phyloP scores from a whole-genome alignment of 2,113 vertebrate genomes.

The Charina bottae region DNA sequence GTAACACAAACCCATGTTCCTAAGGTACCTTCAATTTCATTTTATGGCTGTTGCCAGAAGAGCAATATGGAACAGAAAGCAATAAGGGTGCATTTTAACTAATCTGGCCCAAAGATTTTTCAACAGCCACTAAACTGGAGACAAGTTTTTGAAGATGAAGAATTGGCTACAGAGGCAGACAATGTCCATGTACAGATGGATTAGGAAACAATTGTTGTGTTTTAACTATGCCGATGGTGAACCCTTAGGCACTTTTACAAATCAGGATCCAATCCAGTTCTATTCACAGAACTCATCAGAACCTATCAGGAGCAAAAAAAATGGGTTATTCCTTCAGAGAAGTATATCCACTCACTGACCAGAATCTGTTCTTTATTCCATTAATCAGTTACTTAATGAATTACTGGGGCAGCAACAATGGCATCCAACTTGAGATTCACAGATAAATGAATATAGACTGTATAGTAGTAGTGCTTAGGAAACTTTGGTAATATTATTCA shows the following conservation, averaged over 20 bases:
- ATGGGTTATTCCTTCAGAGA: neutral
- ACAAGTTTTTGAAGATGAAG: neutral
- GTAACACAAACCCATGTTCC: neutral
- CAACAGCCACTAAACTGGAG: neutral
- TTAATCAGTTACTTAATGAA: neutral
- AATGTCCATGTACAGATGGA: neutral
- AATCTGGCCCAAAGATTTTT: neutral
- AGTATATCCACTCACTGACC: neutral
- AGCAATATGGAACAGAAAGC: neutral
- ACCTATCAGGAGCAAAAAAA: neutral
- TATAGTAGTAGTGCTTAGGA: neutral
- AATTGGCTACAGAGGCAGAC: neutral
- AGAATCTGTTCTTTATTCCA: neutral
- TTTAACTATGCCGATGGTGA: neutral
- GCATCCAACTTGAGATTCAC: neutral
- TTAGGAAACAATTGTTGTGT: neutral
- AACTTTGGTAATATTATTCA: neutral
- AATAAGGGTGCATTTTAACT: neutral
- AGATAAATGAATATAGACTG: neutral
- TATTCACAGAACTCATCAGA: no score
- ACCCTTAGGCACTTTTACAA: neutral
- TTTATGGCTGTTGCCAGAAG: neutral
- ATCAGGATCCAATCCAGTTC: neutral
- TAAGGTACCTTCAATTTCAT: neutral
- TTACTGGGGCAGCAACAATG: neutral